These are phyloP conservation scores for Engystomops pustulosus DNA, from an alignment of 2,113 vertebrate genomes.

Conservation along the genomic window DNA sequence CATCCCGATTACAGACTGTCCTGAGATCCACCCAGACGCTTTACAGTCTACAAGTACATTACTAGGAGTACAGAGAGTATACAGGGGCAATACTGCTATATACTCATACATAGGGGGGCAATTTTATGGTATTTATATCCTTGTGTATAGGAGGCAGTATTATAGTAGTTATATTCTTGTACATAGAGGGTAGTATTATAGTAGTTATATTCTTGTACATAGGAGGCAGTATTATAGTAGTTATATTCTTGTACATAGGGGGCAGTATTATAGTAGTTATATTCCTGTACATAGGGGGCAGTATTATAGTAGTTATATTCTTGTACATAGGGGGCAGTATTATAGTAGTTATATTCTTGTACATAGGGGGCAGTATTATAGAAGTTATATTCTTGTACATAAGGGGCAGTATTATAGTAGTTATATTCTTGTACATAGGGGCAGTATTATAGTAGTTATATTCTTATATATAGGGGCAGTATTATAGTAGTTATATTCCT, in stretches of 20 bases:
- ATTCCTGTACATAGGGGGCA: neutral
- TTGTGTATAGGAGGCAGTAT: no score
- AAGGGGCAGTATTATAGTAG: neutral
- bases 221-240: slow-evolving; percentile 2
- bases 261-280: neutral
- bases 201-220: slow-evolving; percentile 11
- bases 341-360: slow-evolving; percentile 9
- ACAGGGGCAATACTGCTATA: no score
- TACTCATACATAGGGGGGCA: no score
- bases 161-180: neutral
- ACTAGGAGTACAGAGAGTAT: no score
- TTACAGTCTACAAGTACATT: no score
- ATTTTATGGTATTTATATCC: no score
- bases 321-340: neutral
- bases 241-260: slow-evolving; percentile 6
- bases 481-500: slow-evolving; percentile 9
- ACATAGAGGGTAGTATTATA: neutral
- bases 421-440: neutral
- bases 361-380: neutral
- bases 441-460: neutral
- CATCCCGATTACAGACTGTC: neutral
- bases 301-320: slow-evolving; percentile 6
- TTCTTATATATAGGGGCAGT: neutral
- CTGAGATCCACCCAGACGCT: neutral
- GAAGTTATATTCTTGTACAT: slow-evolving; percentile 10